Conservation (phyloP, 2,888 invertebrate genomes). For the Zele albiditarsus region DNA sequence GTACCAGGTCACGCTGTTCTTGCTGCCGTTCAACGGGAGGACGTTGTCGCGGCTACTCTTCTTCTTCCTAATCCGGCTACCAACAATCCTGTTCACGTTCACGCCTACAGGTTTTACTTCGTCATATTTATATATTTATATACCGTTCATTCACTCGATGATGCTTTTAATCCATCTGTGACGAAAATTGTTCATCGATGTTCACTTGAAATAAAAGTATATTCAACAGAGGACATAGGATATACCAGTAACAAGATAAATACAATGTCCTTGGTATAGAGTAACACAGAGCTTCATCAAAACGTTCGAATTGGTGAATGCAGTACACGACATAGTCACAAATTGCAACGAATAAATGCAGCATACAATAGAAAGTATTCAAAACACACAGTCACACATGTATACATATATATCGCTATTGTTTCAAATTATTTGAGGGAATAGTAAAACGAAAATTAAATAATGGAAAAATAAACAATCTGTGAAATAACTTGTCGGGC, state of each 20-base stretch:
- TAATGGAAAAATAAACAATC: not conserved
- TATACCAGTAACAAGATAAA: conserved; percentile 33
- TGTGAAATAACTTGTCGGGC: not conserved
- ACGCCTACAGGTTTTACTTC: conserved; percentile 79
- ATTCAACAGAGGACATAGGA: conserved; percentile 30
- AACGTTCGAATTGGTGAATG: conserved; percentile 36
- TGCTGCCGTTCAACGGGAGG: conserved; percentile 91
- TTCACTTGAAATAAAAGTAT: conserved; percentile 19
- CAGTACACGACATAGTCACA: conserved; percentile 33
- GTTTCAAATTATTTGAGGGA: conserved; percentile 26
- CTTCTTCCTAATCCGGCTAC: conserved; percentile 95
- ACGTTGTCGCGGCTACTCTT: conserved; percentile 94
- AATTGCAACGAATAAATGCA: conserved; percentile 27
- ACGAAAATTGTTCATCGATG: conserved; percentile 14
- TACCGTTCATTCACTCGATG: not conserved
- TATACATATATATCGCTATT: conserved; percentile 17
- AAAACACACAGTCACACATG: too few relatives aligned
- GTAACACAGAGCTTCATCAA: conserved; percentile 40
- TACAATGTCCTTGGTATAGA: conserved; percentile 35
- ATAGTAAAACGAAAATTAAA: not conserved
- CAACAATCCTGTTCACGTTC: conserved; percentile 95
- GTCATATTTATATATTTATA: not conserved
- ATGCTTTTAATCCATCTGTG: not conserved
- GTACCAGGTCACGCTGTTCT: conserved; percentile 95
- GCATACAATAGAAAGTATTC: conserved; percentile 35